Evolutionary conservation across 1,140 invertebrate genomes (phyloP), one percentile per base, ranked within the genome.

Genomic region (Aphidius gifuensis): DNA sequence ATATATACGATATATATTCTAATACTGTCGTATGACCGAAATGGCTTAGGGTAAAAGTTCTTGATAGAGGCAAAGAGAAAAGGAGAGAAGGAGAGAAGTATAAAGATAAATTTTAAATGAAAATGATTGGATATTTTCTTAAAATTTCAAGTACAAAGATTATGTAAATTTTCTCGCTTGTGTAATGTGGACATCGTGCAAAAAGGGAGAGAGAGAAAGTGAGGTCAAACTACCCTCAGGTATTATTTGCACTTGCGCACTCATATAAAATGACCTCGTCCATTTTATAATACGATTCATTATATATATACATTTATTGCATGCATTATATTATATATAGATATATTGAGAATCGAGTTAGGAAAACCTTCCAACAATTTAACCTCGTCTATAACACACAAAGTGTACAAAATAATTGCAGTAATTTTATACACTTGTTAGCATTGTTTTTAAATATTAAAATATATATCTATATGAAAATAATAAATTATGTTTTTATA

Each of bases 11-110:
- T 16, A 16, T 16, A 16, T 32, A 32, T 32, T 32, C 23, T 4
- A 32, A 32, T 32, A 45, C 54, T n/a, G 54, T 45, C 16, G 45
- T 56, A 56, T 56, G 21, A 45, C 54, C 44, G 21, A 9, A 45
- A 21, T n/a, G 40, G 6, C 16, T 56, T 44, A 45, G 9, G 11
- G 54, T 42, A 16, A 16, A 16, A 16, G 16, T 44, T 45, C 44
- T 56, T 43, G 45, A 56, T 45, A 45, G 2, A 16, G 16, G 16
- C 16, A 0, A 16, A 16, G 16, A 16, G 16, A 16, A 1, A 16
- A 16, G 16, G 16, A 16, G 16, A 16, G 16, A 16, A 16, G 1
- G 16, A 16, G 45, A 51, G 16, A 51, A 9, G 5, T 38, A 32
- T 32, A 32, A 4, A 32, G 2, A 32, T 32, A 32, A 32, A 32